A percentile compares a stretch with the other conserved stretches of the same genome.
Conservation (phyloP, 2,113 vertebrate genomes). For the Clarias magur region DNA sequence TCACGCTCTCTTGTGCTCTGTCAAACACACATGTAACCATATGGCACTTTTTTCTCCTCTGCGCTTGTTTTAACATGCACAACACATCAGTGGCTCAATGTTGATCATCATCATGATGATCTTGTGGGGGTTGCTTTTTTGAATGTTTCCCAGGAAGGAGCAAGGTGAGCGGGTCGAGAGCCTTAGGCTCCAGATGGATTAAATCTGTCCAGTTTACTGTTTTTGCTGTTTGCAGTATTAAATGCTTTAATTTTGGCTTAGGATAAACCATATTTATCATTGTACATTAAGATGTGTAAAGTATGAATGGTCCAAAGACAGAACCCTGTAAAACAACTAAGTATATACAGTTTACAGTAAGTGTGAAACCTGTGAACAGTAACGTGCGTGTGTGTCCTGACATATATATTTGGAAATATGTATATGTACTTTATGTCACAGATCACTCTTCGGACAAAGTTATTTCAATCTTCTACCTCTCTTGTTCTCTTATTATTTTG, state of each 20-base stretch:
- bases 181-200: constrained; percentile 42
- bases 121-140: constrained; percentile 26
- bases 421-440: constrained; percentile 14
- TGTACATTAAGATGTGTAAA: background rate
- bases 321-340: background rate
- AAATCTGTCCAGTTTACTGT: constrained; percentile 53
- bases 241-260: background rate
- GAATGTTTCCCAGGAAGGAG: constrained; percentile 35
- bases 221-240: constrained; percentile 7
- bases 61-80: constrained; percentile 41
- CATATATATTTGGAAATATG: background rate
- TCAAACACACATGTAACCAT: constrained; percentile 25
- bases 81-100: constrained; percentile 39
- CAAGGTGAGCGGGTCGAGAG: constrained; percentile 24
- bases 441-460: background rate
- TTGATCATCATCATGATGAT: constrained; percentile 41
- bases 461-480: background rate
- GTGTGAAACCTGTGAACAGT: background rate
- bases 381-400: background rate
- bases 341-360: constrained; percentile 6
- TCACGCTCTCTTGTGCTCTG: constrained; percentile 2
- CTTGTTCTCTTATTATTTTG: constrained; percentile 21
- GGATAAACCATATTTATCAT: background rate
- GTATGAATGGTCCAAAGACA: background rate
- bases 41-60: background rate